These are phyloP conservation scores for Orius laevigatus DNA, from an alignment of 1,140 invertebrate species.

Conservation along the genomic window DNA sequence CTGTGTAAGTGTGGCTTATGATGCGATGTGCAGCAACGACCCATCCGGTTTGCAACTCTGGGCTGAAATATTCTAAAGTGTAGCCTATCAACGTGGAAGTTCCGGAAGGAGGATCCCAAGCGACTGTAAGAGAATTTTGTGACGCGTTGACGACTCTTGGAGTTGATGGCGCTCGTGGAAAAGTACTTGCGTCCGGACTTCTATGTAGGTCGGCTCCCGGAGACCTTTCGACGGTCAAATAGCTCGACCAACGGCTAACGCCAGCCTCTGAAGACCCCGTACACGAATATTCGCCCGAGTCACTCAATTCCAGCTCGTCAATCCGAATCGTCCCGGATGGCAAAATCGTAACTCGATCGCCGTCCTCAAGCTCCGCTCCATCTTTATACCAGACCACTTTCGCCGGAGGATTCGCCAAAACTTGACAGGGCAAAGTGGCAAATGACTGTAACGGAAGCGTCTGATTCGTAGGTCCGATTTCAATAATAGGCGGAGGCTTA, in stretches of 20 bases:
- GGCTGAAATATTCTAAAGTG: conserved; percentile 74
- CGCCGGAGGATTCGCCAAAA: conserved; percentile 50
- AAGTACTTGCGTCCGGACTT: conserved; percentile 53
- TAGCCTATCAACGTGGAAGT: conserved; percentile 44
- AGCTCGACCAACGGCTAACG: conserved; percentile 68
- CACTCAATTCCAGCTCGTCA: conserved; percentile 52
- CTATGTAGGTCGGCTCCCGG: conserved; percentile 47
- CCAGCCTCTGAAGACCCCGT: conserved; percentile 62
- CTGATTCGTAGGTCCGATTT: conserved; percentile 78
- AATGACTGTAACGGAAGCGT: conserved; percentile 65
- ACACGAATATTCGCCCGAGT: conserved; percentile 65
- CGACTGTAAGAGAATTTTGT: conserved; percentile 56
- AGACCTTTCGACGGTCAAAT: conserved; percentile 45
- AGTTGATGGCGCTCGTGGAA: conserved; percentile 58
- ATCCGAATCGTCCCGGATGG: conserved; percentile 60
- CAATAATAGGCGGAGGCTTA: conserved; percentile 76
- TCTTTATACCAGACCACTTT: conserved; percentile 72
- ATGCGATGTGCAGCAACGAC: conserved; percentile 37
- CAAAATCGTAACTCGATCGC: conserved; percentile 37
- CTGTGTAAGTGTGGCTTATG: conserved; percentile 15
- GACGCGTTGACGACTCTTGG: conserved; percentile 58
- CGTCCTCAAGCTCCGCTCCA: conserved; percentile 31
- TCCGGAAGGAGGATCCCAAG: conserved; percentile 46
- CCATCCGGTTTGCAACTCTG: conserved; percentile 60
- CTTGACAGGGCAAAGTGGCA: conserved; percentile 68